Base-by-base conservation (phyloP, 2,113 vertebrate genomes). In the Scytalopus superciliaris region DNA sequence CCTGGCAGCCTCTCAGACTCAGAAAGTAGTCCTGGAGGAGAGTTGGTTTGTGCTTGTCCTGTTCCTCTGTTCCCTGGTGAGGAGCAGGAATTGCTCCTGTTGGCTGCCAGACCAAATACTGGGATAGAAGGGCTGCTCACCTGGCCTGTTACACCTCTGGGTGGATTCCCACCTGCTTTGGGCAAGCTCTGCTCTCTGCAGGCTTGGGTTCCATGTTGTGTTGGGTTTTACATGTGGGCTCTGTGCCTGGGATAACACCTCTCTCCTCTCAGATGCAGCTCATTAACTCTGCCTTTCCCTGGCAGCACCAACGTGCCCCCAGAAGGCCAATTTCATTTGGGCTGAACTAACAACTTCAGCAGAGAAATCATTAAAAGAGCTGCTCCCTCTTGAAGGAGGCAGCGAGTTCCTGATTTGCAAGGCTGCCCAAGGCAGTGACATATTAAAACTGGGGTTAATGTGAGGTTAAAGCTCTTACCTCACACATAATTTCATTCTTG, bases 401-500 rank as follows among this genome's bases (percentile, higher is more conserved):
- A n/a, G 33, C 6, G 27, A 85, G 73, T 78, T 87, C 86, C 79
- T 92, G 84, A 89, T 97, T 96, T 96, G 87, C 92, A 59, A 93
- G 97, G 94, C 92, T 96, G 95, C 96, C 95, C 82, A 23, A 86
- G 92, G 95, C 78, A 3, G 76, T 93, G 92, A 25, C 86, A 45
- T 33, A 15, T 72, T 64, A n/a, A 91, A 95, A 31, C 83, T 67
- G 66, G 60, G 94, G 96, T 96, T 82, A 93, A 90, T 25, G 19
- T 30, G 25, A 93, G 94, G 96, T 97, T 97, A 95, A 97, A 93
- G 64, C 95, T 95, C 87, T 94, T 57, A 74, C 89, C 94, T 96
- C 39, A 2, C 68, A 89, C 80, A 69, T 93, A 91, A 97, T 97
- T 93, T 95, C 73, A 45, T 95, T 93, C 85, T 90, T 40, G 21